Percentiles rank a stretch among this genome's conserved stretches.
Evolutionary conservation across 2,888 invertebrate species (phyloP).

Genomic region (Abscondita cerata): DNA sequence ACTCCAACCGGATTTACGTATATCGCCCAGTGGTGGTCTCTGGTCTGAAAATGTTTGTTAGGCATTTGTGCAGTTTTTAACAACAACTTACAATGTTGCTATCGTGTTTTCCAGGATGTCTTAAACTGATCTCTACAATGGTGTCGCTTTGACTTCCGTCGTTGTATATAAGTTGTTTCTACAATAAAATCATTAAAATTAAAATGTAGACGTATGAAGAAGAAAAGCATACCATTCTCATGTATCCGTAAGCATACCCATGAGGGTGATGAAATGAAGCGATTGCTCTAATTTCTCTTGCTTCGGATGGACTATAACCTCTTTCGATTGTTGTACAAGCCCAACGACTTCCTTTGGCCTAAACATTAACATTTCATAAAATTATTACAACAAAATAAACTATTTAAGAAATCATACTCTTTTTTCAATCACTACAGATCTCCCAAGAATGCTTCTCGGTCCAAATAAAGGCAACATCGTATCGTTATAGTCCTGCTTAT

Average conservation of each 20-base stretch:
- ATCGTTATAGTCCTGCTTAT: constrained; percentile 73
- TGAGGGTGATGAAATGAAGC: constrained; percentile 91
- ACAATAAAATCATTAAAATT: constrained; percentile 45
- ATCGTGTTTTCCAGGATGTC: constrained; percentile 87
- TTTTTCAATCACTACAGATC: constrained; percentile 86
- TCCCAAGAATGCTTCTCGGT: constrained; percentile 79
- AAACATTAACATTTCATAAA: constrained; percentile 7
- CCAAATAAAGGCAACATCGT: constrained; percentile 84
- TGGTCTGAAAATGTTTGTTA: constrained; percentile 64
- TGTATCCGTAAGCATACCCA: constrained; percentile 85
- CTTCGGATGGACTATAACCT: constrained; percentile 88
- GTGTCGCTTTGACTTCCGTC: constrained; percentile 91
- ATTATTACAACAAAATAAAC: constrained; percentile 1
- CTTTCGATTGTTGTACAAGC: constrained; percentile 86
- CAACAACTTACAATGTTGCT: constrained; percentile 71
- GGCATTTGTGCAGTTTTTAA: neutral
- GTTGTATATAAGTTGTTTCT: constrained; percentile 85
- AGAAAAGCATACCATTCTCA: constrained; percentile 70
- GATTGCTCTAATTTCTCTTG: constrained; percentile 82
- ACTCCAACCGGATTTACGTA: constrained; percentile 92
- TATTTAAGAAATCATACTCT: constrained; percentile 59
- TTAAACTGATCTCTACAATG: constrained; percentile 84
- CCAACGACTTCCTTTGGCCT: constrained; percentile 71
- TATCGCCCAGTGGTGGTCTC: constrained; percentile 87
- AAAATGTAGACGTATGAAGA: too few species aligned